Percentiles rank a stretch among this genome's conserved stretches.
These are phyloP conservation scores for Ariopsis seemanni DNA, from an alignment of 2,113 vertebrate genomes.

Conservation along the genomic window DNA sequence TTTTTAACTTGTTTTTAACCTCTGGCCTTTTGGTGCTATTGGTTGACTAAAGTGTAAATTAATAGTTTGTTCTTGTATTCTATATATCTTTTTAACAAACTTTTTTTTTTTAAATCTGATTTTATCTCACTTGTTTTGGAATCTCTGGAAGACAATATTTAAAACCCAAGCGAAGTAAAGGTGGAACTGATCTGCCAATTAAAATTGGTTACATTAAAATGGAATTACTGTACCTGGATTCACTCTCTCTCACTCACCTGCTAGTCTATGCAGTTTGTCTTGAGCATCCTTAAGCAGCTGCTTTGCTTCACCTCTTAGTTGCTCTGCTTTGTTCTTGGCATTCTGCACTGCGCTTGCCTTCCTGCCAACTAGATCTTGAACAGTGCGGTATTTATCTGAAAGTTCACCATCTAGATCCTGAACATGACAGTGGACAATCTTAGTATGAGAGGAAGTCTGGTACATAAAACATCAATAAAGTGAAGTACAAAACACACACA, in stretches of 20 bases:
- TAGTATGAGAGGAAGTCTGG: not conserved
- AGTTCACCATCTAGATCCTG: conserved; percentile 87
- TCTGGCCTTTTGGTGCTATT: not conserved
- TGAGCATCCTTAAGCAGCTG: conserved; percentile 83
- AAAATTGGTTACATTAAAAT: not conserved
- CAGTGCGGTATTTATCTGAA: conserved; percentile 83
- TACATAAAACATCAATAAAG: not conserved
- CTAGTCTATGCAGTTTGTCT: conserved; percentile 83
- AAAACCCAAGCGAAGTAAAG: not conserved
- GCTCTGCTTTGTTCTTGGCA: conserved; percentile 84
- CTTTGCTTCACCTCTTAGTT: conserved; percentile 83
- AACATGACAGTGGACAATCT: conserved; percentile 23
- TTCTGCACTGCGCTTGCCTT: conserved; percentile 80
- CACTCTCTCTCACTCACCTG: conserved; percentile 72
- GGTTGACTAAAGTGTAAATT: not conserved
- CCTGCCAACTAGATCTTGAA: conserved; percentile 82
- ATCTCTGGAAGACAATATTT: not conserved
- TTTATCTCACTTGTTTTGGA: not conserved
- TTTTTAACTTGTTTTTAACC: not conserved
- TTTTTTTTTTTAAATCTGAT: not conserved
- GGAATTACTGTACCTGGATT: not conserved
- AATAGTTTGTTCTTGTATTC: not conserved
- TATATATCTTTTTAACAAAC: not conserved
- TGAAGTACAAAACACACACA: conserved; percentile 28
- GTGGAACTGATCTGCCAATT: not conserved